Evolutionary conservation across 2,113 vertebrate species (phyloP).

Genomic region (Sander vitreus): DNA sequence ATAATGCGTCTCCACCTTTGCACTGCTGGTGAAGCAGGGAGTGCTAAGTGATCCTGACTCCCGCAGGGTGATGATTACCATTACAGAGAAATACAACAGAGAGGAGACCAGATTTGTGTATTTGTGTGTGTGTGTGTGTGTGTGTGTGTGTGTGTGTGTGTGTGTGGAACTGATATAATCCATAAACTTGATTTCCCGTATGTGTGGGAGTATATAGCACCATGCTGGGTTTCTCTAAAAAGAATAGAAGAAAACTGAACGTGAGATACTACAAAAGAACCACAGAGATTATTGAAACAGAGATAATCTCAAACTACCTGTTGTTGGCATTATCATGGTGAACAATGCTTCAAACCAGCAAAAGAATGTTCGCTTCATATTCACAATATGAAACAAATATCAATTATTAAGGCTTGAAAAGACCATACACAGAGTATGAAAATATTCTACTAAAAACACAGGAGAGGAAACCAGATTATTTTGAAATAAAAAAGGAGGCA

Average conservation of each 20-base stretch:
- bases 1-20: constrained; percentile 21
- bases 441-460: neutral
- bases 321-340: constrained; percentile 12
- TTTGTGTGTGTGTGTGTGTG: constrained; percentile 11
- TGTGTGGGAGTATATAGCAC: neutral
- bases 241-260: neutral
- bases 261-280: neutral
- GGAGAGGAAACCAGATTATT: neutral
- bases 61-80: constrained; percentile 52
- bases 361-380: constrained; percentile 5
- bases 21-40: constrained; percentile 17
- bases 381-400: neutral
- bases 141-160: neutral
- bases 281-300: constrained; percentile 2
- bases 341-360: neutral
- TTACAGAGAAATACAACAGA: constrained; percentile 43
- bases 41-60: constrained; percentile 12
- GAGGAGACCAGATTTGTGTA: constrained; percentile 15
- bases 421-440: neutral
- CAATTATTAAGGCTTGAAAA: constrained; percentile 5
- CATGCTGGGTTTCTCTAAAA: neutral
- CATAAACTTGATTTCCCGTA: constrained; percentile 2
- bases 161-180: constrained; percentile 15
- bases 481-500: neutral
- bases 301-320: constrained; percentile 45